These are phyloP conservation scores for Myrmecophaga tridactyla DNA, from an alignment of 2,113 vertebrate species.

Conservation along the genomic window DNA sequence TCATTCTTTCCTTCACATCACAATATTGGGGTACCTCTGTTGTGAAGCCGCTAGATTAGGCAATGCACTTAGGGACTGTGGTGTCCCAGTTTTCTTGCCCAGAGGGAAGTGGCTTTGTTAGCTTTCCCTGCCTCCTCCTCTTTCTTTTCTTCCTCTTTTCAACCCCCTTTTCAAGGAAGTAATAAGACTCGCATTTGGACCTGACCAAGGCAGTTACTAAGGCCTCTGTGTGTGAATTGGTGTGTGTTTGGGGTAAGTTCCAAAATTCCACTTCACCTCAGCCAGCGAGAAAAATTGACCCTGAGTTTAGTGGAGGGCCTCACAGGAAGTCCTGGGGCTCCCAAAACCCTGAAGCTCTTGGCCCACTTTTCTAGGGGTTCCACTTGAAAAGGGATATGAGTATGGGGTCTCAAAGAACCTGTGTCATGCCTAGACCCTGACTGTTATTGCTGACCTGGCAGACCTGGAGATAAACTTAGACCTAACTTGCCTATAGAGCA, in stretches of 20 bases:
- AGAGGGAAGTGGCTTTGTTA: neutral
- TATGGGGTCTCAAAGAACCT: neutral
- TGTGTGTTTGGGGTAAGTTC: neutral
- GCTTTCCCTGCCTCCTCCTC: neutral
- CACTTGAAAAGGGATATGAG: neutral
- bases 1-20: neutral
- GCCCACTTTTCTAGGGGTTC: neutral
- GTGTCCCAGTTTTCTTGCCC: neutral
- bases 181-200: neutral
- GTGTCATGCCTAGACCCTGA: neutral
- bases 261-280: neutral
- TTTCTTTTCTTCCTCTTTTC: neutral
- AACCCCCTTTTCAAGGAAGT: neutral
- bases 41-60: neutral
- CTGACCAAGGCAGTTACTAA: neutral
- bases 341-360: neutral
- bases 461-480: neutral
- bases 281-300: neutral
- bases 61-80: neutral
- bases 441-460: neutral
- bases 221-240: neutral
- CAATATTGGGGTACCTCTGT: neutral
- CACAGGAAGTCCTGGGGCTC: neutral
- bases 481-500: neutral
- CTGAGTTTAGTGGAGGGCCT: neutral